Evolutionary conservation across 2,113 vertebrate species (phyloP), one percentile per base, ranked within the genome.

Genomic region (Mastomys natalensis): DNA sequence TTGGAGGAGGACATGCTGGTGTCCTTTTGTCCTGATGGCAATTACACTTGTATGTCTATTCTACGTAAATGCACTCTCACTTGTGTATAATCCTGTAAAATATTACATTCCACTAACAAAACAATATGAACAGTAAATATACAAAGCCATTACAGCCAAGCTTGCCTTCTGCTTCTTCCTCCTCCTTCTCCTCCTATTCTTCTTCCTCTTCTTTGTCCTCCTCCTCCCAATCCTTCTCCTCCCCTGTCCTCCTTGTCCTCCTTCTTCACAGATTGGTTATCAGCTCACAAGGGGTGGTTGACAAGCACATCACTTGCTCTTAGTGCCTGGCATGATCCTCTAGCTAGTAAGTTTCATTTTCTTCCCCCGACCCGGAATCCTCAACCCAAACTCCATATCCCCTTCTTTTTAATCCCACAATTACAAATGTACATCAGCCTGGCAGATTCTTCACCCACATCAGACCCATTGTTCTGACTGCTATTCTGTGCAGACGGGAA

Each of bases 91-190:
- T 45, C 64, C 53, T 80, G 60, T 45, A 37, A 29, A 87, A 55
- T 68, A 40, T 26, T 43, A 37, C 45, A 84, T 13, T 37, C 62
- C 24, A 81, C 34, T 40, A 60, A 48, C 84, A 81, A 40, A 31
- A 60, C 72, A 45, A 26, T 89, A 66, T 37, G 31, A 76, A 81
- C 92, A 92, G 62, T 58, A 53, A 68, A 95, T 77, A 86, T 40
- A 72, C 7, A 88, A 92, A 90, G 16, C 48, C 1, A 31, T 22
- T 34, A 34, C 40, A 55, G 78, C 4, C 74, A 43, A 85, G 24
- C 15, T 73, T 58, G 31, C 29, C 21, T 34, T 19, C 62, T 74
- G 6, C 73, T 12, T 31, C 64, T 10, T 66, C 64, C 26, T 68
- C 64, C 2, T 34, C 31, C 1, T 34, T 10, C 2, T 68, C 64